Evolutionary conservation across 2,888 invertebrate genomes (phyloP), one percentile per base, ranked within the genome.

Genomic region (Diadromus collaris): DNA sequence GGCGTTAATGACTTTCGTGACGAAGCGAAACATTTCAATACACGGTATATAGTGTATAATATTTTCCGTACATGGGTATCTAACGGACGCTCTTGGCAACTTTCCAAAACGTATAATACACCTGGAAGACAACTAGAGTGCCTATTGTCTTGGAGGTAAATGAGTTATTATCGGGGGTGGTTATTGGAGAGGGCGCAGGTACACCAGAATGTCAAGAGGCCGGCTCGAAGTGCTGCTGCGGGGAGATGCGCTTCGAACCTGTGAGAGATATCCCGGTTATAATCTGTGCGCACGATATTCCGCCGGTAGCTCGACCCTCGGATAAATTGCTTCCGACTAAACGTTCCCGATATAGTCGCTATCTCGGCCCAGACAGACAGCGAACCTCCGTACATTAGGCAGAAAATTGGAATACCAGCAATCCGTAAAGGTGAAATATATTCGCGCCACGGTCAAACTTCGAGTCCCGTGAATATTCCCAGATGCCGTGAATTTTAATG

Each of bases 321-420:
- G 16, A 69, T 75, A 71, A 75, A 75, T 78, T 70, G 70, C 75
- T 67, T 63, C 75, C 70, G 70, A 75, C 70, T 65, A 54, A 75
- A 41, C 46, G 61, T 64, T 76, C 54, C 46, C 60, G 44, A 58
- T 71, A 67, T 54, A 76, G 32, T 32, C 16, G 48, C 29, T n/a
- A n/a, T n/a, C 7, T 38, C 13, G 16, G 27, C 16, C 19, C 41
- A 63, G 16, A 5, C 13, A n/a, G 19, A 24, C 38, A 29, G 19
- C n/a, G 10, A 10, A 21, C 51, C 38, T 38, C 38, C 21, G 48
- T 32, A 34, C 34, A 65, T 34, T 51, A 51, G n/a, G 34, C 51
- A 51, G 48, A 24, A 65, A 65, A 21, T 51, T 44, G 44, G 32
- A 72, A 64, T 54, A 41, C 19, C 58, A 48, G 65, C 60, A 61